Base-by-base conservation (phyloP, 2,888 invertebrate genomes). In the Drosophila phalerata region DNA sequence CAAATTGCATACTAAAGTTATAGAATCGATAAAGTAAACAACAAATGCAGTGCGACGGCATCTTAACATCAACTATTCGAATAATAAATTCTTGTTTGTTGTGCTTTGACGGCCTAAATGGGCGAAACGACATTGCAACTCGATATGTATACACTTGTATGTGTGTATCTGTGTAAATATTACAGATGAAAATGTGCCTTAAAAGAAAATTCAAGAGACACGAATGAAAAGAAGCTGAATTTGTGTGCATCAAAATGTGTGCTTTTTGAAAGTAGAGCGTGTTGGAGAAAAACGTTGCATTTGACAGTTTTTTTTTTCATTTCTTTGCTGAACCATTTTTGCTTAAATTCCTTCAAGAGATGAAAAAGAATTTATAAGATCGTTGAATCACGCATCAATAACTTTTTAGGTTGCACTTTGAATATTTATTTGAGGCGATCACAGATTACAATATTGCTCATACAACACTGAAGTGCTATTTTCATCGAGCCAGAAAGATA, bases 11-110 rank as follows among this genome's bases (percentile, higher is more conserved):
- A 38, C 38, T 32, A 42, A 53, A 55, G 30, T 32, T 32, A 32
- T 32, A 43, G 15, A 55, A 55, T 43, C 55, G 43, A 55, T 55
- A 55, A 43, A 43, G 43, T 43, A 43, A 55, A 55, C 43, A 55
- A 55, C 3, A 22, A 3, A 32, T 55, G 19, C 15, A 38, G 51
- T 37, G 25, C 49, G n/a, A 13, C 8, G 17, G 2, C 34, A 55
- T 53, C 28, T 40, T 40, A 40, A 19, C 53, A 52, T 52, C 13
- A 40, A 32, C 43, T 43, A 55, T 55, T 30, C 43, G 43, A 43
- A 43, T 22, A 55, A 55, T 55, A 55, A 55, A 55, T 55, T 32
- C 43, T 32, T 55, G 43, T 55, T 43, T 55, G 43, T 43, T 55
- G 55, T 55, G 55, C 43, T 32, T 55, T 43, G 42, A n/a, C 42